These are phyloP conservation scores for Nothoprocta perdicaria DNA, from an alignment of 2,113 vertebrate genomes.

Conservation along the genomic window DNA sequence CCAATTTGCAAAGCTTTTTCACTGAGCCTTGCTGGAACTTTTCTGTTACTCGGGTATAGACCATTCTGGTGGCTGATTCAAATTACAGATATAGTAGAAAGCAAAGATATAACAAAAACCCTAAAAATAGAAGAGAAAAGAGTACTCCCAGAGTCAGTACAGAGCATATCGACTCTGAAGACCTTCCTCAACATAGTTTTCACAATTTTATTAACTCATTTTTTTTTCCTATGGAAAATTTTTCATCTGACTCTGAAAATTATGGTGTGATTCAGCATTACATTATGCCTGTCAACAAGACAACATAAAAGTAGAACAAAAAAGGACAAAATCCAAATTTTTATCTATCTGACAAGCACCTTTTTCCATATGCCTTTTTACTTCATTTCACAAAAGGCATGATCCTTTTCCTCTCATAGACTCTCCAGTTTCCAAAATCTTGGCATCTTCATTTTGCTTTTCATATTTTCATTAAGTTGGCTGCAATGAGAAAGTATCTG, in stretches of 20 bases:
- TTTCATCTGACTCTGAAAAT: neutral
- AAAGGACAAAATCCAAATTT: neutral
- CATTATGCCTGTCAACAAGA: neutral
- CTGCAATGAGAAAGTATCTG: neutral
- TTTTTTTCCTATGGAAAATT: neutral
- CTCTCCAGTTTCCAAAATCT: neutral
- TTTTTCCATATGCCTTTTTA: neutral
- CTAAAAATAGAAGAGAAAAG: too few species aligned
- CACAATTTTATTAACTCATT: neutral
- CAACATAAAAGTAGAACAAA: neutral
- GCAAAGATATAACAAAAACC: neutral
- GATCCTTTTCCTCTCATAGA: neutral
- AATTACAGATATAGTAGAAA: conserved; percentile 4
- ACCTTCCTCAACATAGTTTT: neutral
- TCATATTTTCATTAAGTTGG: neutral
- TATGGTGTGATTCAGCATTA: neutral
- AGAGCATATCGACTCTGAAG: neutral
- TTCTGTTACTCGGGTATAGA: conserved; percentile 17
- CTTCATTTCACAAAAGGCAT: neutral
- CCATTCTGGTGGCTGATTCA: conserved; percentile 11
- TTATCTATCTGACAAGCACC: neutral
- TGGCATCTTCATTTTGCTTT: neutral
- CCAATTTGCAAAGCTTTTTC: conserved; percentile 68
- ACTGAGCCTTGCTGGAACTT: conserved; percentile 46
- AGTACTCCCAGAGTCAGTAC: neutral